Percentiles rank a stretch among this genome's conserved stretches.
phyloP scores from a whole-genome alignment of 37 sponge, comb jelly and placozoan genomes.

The Hormiphora californensis region DNA sequence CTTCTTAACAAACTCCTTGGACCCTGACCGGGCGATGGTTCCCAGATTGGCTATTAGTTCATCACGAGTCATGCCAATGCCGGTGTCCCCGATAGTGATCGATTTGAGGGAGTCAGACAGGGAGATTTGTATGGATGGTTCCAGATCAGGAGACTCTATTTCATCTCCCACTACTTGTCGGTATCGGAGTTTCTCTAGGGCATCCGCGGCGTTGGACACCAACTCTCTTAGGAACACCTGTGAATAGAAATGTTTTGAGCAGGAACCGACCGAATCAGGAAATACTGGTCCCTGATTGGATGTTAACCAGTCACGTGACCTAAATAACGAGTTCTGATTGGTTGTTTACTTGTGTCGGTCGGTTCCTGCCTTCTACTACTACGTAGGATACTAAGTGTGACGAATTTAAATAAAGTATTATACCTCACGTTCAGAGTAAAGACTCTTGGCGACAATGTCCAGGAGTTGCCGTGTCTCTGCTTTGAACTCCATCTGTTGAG shows the following conservation, averaged over 20 bases:
- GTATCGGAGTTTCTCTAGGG: constrained; percentile 61
- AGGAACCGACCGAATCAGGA: too few relatives aligned
- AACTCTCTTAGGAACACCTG: constrained; percentile 61
- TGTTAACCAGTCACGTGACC: too few relatives aligned
- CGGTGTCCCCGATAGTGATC: constrained; percentile 60
- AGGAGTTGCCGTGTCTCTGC: constrained; percentile 63
- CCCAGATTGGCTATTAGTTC: constrained; percentile 65
- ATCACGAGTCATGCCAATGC: constrained; percentile 59
- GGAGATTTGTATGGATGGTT: constrained; percentile 54
- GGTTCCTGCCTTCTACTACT: too few relatives aligned
- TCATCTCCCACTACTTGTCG: constrained; percentile 56
- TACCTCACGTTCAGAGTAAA: constrained; percentile 62
- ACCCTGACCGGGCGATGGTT: constrained; percentile 61
- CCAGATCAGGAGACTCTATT: constrained; percentile 50
- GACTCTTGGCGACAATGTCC: constrained; percentile 61
- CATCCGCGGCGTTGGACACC: constrained; percentile 63
- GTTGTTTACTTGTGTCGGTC: too few relatives aligned
- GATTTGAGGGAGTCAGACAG: constrained; percentile 39
- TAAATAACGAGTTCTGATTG: too few relatives aligned
- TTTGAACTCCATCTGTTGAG: constrained; percentile 52
- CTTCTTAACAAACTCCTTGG: constrained; percentile 52
- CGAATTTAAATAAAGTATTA: too few relatives aligned
- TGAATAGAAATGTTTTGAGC: too few relatives aligned
- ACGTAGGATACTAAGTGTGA: too few relatives aligned
- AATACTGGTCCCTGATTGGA: too few relatives aligned